Evolutionary conservation across 2,113 vertebrate genomes (phyloP).

Genomic region (Chamaea fasciata): DNA sequence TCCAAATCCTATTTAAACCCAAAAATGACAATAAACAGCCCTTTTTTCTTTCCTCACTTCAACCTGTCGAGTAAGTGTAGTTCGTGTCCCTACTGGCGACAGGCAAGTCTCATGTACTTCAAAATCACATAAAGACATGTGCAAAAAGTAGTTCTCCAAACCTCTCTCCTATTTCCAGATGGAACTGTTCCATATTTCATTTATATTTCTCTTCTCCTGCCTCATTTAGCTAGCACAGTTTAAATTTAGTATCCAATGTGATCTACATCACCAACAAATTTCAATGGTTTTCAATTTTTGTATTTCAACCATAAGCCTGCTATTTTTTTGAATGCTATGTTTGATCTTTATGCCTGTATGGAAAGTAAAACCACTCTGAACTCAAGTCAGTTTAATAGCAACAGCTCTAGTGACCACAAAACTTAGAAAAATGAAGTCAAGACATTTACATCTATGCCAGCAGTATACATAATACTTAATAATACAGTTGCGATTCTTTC

Average conservation of each 20-base stretch:
- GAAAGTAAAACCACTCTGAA: neutral
- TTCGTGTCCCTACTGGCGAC: too few relatives aligned
- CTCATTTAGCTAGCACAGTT: neutral
- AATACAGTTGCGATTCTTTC: neutral
- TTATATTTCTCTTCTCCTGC: neutral
- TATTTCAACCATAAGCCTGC: neutral
- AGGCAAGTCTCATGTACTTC: neutral
- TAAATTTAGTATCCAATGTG: neutral
- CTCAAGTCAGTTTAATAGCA: neutral
- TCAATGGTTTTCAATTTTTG: neutral
- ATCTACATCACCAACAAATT: neutral
- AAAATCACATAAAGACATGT: neutral
- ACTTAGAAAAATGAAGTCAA: neutral
- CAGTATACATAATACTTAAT: neutral
- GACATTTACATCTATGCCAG: neutral
- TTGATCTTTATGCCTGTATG: neutral
- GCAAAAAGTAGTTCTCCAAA: neutral
- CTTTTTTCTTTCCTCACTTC: too few relatives aligned
- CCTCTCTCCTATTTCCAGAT: neutral
- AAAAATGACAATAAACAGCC: too few relatives aligned
- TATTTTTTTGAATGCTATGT: neutral
- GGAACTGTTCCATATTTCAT: neutral
- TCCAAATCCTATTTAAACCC: too few relatives aligned
- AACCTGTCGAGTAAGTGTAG: too few relatives aligned
- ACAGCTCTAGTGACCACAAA: neutral